A percentile compares a stretch with the other conserved stretches of the same genome.
Evolutionary conservation across 2,888 invertebrate species (phyloP).

Genomic region (Boloria selene): DNA sequence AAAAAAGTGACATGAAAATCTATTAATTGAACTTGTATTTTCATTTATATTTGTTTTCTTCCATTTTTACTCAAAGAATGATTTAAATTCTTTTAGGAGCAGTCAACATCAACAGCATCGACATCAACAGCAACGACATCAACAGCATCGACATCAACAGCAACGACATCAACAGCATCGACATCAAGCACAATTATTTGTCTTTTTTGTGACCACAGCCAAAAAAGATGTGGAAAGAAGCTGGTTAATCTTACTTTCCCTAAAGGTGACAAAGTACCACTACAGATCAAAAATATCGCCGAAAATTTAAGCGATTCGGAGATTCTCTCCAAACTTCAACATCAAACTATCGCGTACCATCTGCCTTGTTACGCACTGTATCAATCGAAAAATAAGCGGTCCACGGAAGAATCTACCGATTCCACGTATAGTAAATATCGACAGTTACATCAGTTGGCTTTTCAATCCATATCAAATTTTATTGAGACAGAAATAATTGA

Average conservation of each 20-base stretch:
- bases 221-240: conserved; percentile 34
- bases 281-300: conserved; percentile 28
- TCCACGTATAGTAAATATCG: conserved; percentile 14
- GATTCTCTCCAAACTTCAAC: conserved; percentile 33
- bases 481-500: conserved; percentile 38
- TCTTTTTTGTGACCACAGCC: conserved; percentile 32
- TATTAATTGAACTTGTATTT: conserved; percentile 28
- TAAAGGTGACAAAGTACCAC: conserved; percentile 22
- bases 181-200: conserved; percentile 33
- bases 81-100: conserved; percentile 34
- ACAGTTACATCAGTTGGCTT: conserved; percentile 25
- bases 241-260: conserved; percentile 33
- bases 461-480: conserved; percentile 31
- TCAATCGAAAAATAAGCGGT: conserved; percentile 32
- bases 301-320: conserved; percentile 14
- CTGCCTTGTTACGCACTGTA: conserved; percentile 35
- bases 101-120: conserved; percentile 36
- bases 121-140: no score
- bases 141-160: no score
- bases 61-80: conserved; percentile 31
- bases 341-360: conserved; percentile 36
- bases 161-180: no score
- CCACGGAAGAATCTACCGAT: conserved; percentile 10
- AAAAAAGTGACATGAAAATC: conserved; percentile 17
- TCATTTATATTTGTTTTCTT: conserved; percentile 20